phyloP scores from a whole-genome alignment of 2,113 vertebrate species.

The Kobus ellipsiprymnus region DNA sequence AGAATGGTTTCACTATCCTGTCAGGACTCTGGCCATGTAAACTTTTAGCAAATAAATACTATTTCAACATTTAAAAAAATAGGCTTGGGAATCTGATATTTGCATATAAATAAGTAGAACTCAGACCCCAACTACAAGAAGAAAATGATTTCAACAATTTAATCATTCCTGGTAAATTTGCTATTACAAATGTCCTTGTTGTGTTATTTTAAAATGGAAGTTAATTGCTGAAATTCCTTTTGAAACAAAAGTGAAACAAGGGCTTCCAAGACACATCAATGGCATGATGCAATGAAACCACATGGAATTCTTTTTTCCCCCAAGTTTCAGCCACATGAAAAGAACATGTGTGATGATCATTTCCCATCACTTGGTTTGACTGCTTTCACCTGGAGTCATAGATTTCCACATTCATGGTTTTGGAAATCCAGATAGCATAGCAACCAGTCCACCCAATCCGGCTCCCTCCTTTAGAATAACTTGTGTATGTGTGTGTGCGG shows the following conservation, averaged over 20 bases:
- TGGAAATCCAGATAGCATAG: background rate
- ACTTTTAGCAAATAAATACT: slow-evolving; percentile 8
- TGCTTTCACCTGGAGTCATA: too few species aligned
- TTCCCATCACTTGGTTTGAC: background rate
- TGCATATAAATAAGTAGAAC: slow-evolving; percentile 57
- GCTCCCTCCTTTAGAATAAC: background rate
- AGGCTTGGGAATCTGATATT: slow-evolving; percentile 24
- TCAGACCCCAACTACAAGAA: background rate
- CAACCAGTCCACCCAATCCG: background rate
- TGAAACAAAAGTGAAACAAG: background rate
- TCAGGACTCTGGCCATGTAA: background rate
- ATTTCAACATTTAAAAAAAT: background rate
- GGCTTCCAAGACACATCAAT: background rate
- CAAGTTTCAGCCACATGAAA: background rate
- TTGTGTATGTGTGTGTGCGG: background rate
- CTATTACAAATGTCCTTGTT: background rate
- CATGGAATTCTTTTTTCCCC: background rate
- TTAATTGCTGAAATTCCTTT: background rate
- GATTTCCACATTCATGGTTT: too few species aligned
- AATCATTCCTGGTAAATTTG: background rate
- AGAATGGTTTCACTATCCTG: background rate
- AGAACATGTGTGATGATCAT: background rate
- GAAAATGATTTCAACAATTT: background rate
- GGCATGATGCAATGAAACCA: background rate
- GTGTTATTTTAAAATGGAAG: background rate